phyloP scores from a whole-genome alignment of 2,113 vertebrate genomes.

The Callocephalon fimbriatum region DNA sequence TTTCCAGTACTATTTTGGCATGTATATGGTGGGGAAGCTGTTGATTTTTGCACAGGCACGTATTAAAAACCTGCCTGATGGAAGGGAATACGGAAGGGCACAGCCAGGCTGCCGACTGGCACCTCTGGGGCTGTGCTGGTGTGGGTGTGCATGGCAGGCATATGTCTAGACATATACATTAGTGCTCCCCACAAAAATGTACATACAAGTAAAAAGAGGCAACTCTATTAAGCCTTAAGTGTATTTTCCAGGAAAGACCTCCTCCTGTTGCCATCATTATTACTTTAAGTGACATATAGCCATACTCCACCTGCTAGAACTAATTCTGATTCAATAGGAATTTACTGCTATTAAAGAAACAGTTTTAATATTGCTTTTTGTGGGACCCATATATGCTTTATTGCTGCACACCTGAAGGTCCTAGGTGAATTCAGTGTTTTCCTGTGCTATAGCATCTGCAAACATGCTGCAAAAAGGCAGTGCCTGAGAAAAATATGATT shows the following conservation, averaged over 20 bases:
- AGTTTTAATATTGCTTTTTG: background rate
- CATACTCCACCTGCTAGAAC: background rate
- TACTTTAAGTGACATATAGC: background rate
- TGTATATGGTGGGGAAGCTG: background rate
- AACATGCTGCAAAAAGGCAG: background rate
- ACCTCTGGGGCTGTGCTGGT: rapidly evolving
- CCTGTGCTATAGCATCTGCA: background rate
- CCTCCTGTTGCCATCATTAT: background rate
- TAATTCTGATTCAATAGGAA: background rate
- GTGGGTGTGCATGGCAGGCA: rapidly evolving
- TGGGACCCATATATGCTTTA: background rate
- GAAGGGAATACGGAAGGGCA: background rate
- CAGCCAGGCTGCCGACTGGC: background rate
- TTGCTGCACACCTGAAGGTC: background rate
- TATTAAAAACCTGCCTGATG: background rate
- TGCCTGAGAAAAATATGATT: background rate
- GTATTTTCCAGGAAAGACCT: background rate
- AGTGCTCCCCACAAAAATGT: background rate
- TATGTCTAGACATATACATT: too few species aligned
- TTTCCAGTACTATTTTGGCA: background rate
- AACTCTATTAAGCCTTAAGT: background rate
- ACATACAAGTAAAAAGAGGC: background rate
- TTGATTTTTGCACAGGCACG: background rate
- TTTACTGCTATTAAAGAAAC: background rate
- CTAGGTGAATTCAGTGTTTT: background rate